A percentile compares a stretch with the other conserved stretches of the same genome.
These are phyloP conservation scores for Corythaixoides concolor DNA, from an alignment of 2,113 vertebrate species.

Conservation along the genomic window DNA sequence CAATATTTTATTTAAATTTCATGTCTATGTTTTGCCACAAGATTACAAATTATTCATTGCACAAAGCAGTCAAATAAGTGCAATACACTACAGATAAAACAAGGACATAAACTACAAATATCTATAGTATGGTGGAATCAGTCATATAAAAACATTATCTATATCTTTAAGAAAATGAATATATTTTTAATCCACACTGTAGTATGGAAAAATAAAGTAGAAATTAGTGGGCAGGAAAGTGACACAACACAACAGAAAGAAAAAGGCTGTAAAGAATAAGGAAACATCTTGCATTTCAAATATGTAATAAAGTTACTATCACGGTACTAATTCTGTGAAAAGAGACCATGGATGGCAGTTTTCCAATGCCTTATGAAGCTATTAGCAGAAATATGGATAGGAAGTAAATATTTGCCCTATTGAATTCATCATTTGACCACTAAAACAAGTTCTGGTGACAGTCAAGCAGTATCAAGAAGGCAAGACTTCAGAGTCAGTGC, in stretches of 20 bases:
- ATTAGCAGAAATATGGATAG: neutral
- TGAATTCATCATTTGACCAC: neutral
- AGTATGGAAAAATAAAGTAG: neutral
- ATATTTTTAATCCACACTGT: neutral
- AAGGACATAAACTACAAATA: neutral
- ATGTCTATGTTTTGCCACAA: neutral
- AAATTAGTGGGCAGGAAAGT: neutral
- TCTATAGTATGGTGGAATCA: neutral
- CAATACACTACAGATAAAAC: neutral
- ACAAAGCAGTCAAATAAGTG: neutral
- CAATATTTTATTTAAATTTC: slow-evolving; percentile 22
- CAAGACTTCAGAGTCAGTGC: neutral
- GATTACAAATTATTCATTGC: neutral
- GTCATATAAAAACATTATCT: neutral
- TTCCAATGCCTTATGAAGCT: neutral
- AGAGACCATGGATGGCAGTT: neutral
- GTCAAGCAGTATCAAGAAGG: neutral
- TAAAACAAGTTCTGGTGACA: neutral
- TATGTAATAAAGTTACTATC: neutral
- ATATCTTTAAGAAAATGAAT: neutral
- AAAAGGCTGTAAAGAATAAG: neutral
- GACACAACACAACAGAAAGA: neutral
- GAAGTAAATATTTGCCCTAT: neutral
- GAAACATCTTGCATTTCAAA: neutral
- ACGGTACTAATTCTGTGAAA: neutral